phyloP scores from a whole-genome alignment of 2,888 invertebrate genomes.

The Pocota personata region DNA sequence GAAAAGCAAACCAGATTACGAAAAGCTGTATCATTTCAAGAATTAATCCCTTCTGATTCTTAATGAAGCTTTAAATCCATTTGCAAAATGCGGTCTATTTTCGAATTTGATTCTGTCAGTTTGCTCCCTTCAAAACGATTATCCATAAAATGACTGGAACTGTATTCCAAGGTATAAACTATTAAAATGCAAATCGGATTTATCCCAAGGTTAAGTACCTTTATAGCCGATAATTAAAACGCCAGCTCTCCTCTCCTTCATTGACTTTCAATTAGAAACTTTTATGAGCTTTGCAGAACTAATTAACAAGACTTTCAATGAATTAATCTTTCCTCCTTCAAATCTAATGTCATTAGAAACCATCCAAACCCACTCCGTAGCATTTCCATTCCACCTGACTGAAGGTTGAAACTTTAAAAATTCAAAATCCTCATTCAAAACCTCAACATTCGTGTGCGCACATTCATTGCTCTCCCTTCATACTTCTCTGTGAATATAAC shows the following conservation, averaged over 20 bases:
- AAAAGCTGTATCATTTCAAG: neutral
- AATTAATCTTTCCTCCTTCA: slow-evolving; percentile 36
- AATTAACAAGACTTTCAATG: slow-evolving; percentile 65
- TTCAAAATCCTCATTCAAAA: slow-evolving; percentile 35
- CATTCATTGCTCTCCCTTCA: neutral
- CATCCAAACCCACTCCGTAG: neutral
- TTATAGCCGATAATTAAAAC: slow-evolving; percentile 41
- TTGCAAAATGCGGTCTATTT: neutral
- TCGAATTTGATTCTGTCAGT: too few species aligned
- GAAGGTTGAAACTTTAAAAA: slow-evolving; percentile 48
- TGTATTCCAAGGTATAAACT: slow-evolving; percentile 8
- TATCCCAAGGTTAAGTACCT: slow-evolving; percentile 38
- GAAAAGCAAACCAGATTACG: too few species aligned
- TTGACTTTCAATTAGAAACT: slow-evolving; percentile 63
- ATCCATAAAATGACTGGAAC: slow-evolving; percentile 9
- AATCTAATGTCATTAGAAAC: slow-evolving; percentile 31
- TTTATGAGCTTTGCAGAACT: slow-evolving; percentile 54
- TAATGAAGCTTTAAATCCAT: neutral
- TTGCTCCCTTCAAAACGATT: neutral
- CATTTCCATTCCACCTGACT: neutral
- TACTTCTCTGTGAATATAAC: neutral
- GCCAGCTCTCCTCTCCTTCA: slow-evolving; percentile 19
- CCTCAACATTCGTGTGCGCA: slow-evolving; percentile 41
- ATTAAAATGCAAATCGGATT: slow-evolving; percentile 62
- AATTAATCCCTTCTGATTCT: neutral